Evolutionary conservation across 2,888 invertebrate species (phyloP), one percentile per base, ranked within the genome.

Genomic region (Yponomeuta malinellus): DNA sequence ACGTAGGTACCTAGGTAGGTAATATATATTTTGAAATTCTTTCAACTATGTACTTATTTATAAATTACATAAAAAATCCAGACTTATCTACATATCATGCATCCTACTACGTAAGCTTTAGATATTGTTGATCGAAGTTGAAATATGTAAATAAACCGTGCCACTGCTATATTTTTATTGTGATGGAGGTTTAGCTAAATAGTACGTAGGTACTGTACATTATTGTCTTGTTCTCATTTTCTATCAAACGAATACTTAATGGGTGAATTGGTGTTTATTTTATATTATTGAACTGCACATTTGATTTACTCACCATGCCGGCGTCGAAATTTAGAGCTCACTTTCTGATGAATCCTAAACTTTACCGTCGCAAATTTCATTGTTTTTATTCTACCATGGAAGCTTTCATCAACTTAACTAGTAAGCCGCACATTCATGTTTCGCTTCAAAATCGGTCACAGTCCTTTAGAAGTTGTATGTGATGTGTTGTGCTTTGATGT

Each of bases 311-410:
- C 90, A 92, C 92, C 92, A 83, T 89, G 86, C 78, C 79, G 86
- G 81, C 82, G 85, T 80, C 86, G 85, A 81, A 82, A 80, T 88
- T 88, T 90, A 87, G 86, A 88, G 89, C 86, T 87, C 88, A 92
- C 92, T 90, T 90, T 92, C 87, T 89, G 87, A 80, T 89, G 93
- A 86, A 94, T 94, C 91, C 93, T 93, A 89, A 93, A 94, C 92
- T 93, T 94, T 82, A 94, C 93, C 83, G 93, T 94, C 86, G 93
- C 93, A 92, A 94, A 93, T 90, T 93, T 93, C 92, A 93, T 93
- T 94, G 94, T 94, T 89, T 87, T 92, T 23, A 23, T 77, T 48
- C 23, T 65, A 65, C 31, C 65, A 65, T 10, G 65, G 29, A 33
- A 65, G 65, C 43, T 43, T 68, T 48, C n/a, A 37, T 59, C 52